Evolutionary conservation across 2,888 invertebrate genomes (phyloP), one percentile per base, ranked within the genome.

Genomic region (Philonicus albiceps): DNA sequence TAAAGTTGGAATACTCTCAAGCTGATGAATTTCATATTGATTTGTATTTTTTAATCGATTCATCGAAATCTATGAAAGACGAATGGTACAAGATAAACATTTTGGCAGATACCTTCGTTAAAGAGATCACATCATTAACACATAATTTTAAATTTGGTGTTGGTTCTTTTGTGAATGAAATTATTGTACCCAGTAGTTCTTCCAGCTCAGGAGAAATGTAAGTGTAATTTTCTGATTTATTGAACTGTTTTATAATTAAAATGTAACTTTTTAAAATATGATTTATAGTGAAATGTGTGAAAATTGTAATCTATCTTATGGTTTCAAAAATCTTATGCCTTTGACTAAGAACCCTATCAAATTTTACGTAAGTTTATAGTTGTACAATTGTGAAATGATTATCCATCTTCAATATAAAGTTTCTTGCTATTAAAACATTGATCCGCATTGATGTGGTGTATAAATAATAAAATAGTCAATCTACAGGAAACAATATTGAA

Each of bases 41-140:
- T 93, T 94, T 99, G 22, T 99, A 99, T 93, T 99, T 99, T 91
- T 96, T 99, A 90, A 99, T 99, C 99, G 99, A 99, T 93, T 94
- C 99, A 90, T 99, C 99, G 90, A 96, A 98, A 92, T 99, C 99
- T 86, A 99, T 99, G 99, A 96, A 96, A 91, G 99, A 99, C 92
- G 99, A 99, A 92, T 99, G 99, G 91, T 96, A 97, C 88, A 98
- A 98, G 91, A 93, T 99, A 43, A 98, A 98, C 27, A 94, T 94
- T 13, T 93, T 98, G 87, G 98, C 98, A 16, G 95, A 95, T 91
- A 92, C 95, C 88, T 93, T 98, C 16, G 97, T 97, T 0, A 94
- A 95, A 87, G 96, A 97, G 78, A 98, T 99, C 98, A 95, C 95
- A 89, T 96, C 96, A 89, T 96, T 99, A 88, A 98, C 98, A 0